Percentiles rank a stretch among this genome's conserved stretches.
These are phyloP conservation scores for Pomatorhinus ruficollis DNA, from an alignment of 2,113 vertebrate genomes.

Conservation along the genomic window DNA sequence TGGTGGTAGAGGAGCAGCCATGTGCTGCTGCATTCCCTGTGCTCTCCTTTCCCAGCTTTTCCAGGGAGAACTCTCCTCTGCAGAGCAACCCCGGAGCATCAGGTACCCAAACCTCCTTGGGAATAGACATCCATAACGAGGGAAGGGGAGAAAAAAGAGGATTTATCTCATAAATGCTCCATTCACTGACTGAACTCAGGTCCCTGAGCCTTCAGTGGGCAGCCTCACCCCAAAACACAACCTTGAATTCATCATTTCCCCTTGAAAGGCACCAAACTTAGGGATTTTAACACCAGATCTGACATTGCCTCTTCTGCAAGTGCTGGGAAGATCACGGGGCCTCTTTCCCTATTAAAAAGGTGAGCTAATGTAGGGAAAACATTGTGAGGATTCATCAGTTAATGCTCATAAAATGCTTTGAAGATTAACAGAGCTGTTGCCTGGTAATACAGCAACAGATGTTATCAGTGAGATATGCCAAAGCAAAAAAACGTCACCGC, in stretches of 20 bases:
- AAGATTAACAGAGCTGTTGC: slow-evolving; percentile 14
- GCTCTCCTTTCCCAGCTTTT: not conserved
- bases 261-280: not conserved
- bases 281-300: not conserved
- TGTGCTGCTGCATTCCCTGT: not conserved
- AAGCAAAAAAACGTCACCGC: not conserved
- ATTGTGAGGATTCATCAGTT: not conserved
- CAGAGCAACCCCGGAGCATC: not conserved
- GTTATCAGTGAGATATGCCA: not conserved
- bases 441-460: slow-evolving; percentile 13
- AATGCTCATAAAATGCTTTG: not conserved
- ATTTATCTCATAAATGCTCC: not conserved
- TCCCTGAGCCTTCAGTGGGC: not conserved
- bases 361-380: not conserved
- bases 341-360: not conserved
- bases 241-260: not conserved
- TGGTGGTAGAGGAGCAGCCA: slow-evolving; percentile 19
- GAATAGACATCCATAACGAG: not conserved
- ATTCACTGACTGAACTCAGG: not conserved
- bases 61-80: not conserved
- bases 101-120: not conserved
- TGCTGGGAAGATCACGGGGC: not conserved
- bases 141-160: not conserved
- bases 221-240: not conserved
- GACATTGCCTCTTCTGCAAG: not conserved